Evolutionary conservation across 2,113 vertebrate species (phyloP).

Genomic region (Gymnocephalus cernua): DNA sequence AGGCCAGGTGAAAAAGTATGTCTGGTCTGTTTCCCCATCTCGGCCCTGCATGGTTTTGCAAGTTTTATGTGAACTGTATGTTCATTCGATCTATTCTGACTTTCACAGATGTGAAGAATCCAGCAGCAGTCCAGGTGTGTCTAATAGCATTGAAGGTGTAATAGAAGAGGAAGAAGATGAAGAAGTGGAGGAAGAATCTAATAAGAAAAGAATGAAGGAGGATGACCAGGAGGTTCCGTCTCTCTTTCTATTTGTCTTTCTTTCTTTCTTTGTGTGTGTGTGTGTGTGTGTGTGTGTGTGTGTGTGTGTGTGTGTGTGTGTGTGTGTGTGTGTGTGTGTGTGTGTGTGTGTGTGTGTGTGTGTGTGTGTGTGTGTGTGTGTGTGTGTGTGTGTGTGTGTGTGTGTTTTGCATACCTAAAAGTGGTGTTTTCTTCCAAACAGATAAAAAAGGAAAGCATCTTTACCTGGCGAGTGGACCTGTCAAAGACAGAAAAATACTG

Average conservation of each 20-base stretch:
- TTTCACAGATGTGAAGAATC: conserved; percentile 90
- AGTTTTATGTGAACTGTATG: not conserved
- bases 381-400: not conserved
- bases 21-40: conserved; percentile 45
- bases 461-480: conserved; percentile 97
- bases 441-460: conserved; percentile 93
- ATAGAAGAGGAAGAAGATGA: conserved; percentile 97
- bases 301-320: conserved; percentile 7
- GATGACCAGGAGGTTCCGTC: conserved; percentile 91
- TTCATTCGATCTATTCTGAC: conserved; percentile 7
- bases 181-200: conserved; percentile 86
- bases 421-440: conserved; percentile 53
- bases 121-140: conserved; percentile 86
- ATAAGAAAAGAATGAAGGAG: conserved; percentile 96
- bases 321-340: not conserved
- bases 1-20: conserved; percentile 97
- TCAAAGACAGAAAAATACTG: conserved; percentile 98
- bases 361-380: not conserved
- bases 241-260: not conserved
- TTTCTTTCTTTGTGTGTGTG: too few species aligned
- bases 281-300: not conserved
- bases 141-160: conserved; percentile 93
- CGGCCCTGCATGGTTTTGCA: not conserved
- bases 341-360: not conserved
- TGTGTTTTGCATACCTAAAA: not conserved